Conservation (phyloP, 2,888 invertebrate species). For the Pasiphila rectangulata region DNA sequence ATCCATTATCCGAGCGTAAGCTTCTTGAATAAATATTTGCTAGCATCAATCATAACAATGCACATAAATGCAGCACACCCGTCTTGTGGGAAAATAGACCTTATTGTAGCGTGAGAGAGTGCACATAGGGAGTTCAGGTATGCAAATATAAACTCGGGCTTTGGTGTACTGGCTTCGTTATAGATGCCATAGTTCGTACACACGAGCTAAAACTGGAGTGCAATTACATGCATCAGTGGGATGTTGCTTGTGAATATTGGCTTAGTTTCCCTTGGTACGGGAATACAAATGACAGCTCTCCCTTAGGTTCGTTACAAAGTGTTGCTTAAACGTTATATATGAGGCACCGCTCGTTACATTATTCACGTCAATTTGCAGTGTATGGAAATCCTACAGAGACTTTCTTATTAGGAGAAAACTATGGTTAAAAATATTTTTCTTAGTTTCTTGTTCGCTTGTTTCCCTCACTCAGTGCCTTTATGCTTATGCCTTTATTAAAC, state of each 20-base stretch:
- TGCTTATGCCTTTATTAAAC: too few relatives aligned
- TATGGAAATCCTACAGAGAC: too few relatives aligned
- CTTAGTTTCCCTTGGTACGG: neutral
- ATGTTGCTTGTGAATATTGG: slow-evolving; percentile 1
- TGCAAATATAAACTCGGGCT: slow-evolving; percentile 5
- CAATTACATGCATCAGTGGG: slow-evolving; percentile 9
- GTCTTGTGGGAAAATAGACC: neutral
- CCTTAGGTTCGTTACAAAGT: too few relatives aligned
- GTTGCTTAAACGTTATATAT: too few relatives aligned
- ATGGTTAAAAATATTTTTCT: too few relatives aligned
- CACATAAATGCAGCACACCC: slow-evolving; percentile 17
- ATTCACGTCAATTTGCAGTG: too few relatives aligned
- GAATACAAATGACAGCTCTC: neutral
- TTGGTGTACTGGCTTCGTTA: neutral
- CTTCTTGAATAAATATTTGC: slow-evolving; percentile 32
- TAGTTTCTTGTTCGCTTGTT: too few relatives aligned
- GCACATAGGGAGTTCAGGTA: neutral
- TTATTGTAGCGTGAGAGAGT: slow-evolving; percentile 2
- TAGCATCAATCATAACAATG: slow-evolving; percentile 41
- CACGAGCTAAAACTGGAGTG: slow-evolving; percentile 2
- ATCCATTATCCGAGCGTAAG: slow-evolving; percentile 26
- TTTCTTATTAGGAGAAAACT: too few relatives aligned
- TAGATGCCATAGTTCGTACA: slow-evolving; percentile 4
- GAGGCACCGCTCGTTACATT: too few relatives aligned
- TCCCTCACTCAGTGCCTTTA: too few relatives aligned